phyloP scores from a whole-genome alignment of 2,888 invertebrate genomes.

The Apodemia zela region DNA sequence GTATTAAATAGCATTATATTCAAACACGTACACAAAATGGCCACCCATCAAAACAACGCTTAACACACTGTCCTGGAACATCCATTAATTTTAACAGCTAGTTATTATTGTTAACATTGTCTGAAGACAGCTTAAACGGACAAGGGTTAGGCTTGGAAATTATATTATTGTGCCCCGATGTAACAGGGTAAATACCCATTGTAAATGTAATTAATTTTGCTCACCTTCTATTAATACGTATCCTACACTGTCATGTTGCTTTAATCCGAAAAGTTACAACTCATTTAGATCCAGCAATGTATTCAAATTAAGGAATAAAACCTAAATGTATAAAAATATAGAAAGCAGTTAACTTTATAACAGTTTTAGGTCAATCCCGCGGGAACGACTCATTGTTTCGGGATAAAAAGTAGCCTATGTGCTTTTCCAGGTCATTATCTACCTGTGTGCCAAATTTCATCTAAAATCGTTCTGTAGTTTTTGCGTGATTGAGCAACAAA shows the following conservation, averaged over 20 bases:
- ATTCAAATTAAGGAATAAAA: no score
- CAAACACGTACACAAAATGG: background rate
- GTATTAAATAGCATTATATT: background rate
- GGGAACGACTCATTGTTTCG: no score
- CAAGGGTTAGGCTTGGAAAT: slow-evolving; percentile 25
- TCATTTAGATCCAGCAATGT: background rate
- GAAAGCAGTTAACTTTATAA: no score
- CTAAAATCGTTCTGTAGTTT: no score
- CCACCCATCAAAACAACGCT: slow-evolving; percentile 22
- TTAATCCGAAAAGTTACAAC: background rate
- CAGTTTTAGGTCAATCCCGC: no score
- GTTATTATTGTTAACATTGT: slow-evolving; percentile 26
- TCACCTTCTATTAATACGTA: slow-evolving; percentile 4
- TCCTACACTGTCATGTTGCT: background rate
- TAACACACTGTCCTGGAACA: slow-evolving; percentile 21
- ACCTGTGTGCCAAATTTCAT: no score
- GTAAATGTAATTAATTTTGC: background rate
- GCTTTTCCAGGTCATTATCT: no score
- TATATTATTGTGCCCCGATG: slow-evolving; percentile 26
- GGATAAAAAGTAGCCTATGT: no score
- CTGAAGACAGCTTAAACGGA: slow-evolving; percentile 27
- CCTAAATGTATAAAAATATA: no score
- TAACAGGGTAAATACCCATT: slow-evolving; percentile 14
- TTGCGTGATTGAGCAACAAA: no score
- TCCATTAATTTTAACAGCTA: slow-evolving; percentile 31